Evolutionary conservation across 2,797 vertebrate species (phyloP).

Genomic region (Luscinia luscinia): DNA sequence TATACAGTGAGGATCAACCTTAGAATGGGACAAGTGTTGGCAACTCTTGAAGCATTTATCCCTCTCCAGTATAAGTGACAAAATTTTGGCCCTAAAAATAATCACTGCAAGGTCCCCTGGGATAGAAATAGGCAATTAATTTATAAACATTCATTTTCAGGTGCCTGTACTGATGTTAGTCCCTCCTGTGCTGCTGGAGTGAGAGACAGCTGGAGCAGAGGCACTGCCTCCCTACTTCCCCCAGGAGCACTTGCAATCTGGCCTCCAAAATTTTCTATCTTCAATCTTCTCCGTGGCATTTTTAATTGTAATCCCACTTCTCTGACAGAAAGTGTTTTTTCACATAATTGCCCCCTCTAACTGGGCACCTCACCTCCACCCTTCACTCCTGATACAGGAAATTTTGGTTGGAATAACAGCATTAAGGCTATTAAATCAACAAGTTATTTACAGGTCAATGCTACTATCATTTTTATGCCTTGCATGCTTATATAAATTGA

Average conservation of each 20-base stretch:
- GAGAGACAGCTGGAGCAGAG: background rate
- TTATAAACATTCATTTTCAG: background rate
- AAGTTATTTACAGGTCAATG: background rate
- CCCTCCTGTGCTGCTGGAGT: background rate
- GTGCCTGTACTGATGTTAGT: background rate
- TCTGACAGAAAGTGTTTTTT: background rate
- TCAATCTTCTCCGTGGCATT: background rate
- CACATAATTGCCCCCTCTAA: background rate
- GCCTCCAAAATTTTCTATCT: background rate
- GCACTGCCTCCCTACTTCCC: background rate
- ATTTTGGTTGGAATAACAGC: background rate
- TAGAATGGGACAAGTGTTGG: background rate
- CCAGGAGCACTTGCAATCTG: background rate
- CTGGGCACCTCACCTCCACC: background rate
- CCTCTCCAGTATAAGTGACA: background rate
- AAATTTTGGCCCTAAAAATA: background rate
- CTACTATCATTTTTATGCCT: background rate
- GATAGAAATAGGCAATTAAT: background rate
- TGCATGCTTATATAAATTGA: background rate
- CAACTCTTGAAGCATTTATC: background rate
- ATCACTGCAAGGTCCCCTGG: background rate
- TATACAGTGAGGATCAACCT: background rate
- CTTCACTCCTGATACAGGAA: background rate
- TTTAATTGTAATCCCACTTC: background rate
- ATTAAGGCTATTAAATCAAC: background rate